Percentiles rank a stretch among this genome's conserved stretches.
phyloP scores from a whole-genome alignment of 2,797 vertebrate genomes.

The Gallinago stenura region DNA sequence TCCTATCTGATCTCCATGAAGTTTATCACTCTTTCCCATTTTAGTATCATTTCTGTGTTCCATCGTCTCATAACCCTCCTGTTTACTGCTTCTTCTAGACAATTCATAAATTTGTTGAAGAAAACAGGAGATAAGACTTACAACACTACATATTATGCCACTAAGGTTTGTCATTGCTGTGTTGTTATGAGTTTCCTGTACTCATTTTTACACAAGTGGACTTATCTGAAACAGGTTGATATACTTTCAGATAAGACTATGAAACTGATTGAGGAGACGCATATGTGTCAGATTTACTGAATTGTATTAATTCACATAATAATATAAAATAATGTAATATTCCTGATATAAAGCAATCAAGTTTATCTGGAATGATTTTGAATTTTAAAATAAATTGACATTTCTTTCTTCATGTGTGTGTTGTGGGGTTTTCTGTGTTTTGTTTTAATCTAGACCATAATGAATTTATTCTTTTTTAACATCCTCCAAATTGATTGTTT shows the following conservation, averaged over 20 bases:
- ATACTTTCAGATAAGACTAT: neutral
- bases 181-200: neutral
- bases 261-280: neutral
- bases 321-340: neutral
- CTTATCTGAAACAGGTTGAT: neutral
- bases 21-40: neutral
- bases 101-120: neutral
- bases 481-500: neutral
- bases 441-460: neutral
- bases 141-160: neutral
- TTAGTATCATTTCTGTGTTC: neutral
- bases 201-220: neutral
- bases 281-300: neutral
- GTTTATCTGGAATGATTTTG: neutral
- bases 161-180: neutral
- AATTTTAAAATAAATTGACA: neutral
- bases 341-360: neutral
- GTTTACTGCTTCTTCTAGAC: neutral
- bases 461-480: neutral
- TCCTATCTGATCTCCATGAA: neutral
- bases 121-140: neutral
- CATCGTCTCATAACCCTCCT: neutral
- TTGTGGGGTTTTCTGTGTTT: neutral
- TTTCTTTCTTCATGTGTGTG: neutral
- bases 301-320: neutral